Percentiles rank a stretch among this genome's conserved stretches.
Conservation (phyloP, 2,888 invertebrate genomes). For the Rhagophthalmus giganteus region DNA sequence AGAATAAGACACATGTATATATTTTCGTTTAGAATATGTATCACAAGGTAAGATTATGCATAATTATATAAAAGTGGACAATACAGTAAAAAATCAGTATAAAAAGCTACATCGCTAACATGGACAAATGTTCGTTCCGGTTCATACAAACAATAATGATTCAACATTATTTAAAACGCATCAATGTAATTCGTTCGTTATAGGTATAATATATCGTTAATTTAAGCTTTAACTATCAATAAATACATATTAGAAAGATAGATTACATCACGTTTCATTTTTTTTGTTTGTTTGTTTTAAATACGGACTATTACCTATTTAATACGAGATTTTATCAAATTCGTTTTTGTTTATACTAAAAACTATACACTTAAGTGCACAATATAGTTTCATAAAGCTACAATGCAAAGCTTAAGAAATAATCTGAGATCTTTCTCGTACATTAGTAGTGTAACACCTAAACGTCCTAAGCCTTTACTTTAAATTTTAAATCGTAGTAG, state of each 20-base stretch:
- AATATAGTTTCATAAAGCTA: constrained; percentile 24
- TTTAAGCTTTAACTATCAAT: constrained; percentile 16
- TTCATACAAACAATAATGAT: constrained; percentile 15
- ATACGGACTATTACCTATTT: constrained; percentile 12
- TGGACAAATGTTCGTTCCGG: constrained; percentile 43
- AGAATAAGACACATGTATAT: constrained; percentile 28
- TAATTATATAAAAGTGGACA: constrained; percentile 51
- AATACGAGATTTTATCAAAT: background rate
- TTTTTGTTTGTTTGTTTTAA: too few species aligned
- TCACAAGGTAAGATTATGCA: constrained; percentile 54
- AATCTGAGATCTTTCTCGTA: constrained; percentile 9
- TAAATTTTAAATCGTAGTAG: background rate
- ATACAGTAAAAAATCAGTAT: constrained; percentile 51
- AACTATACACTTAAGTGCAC: constrained; percentile 31
- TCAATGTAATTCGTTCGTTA: constrained; percentile 7
- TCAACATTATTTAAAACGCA: constrained; percentile 16
- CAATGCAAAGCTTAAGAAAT: constrained; percentile 25
- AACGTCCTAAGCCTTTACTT: too few species aligned
- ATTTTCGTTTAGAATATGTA: constrained; percentile 53
- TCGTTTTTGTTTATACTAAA: constrained; percentile 19
- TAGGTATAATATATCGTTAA: too few species aligned
- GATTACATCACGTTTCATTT: constrained; percentile 21
- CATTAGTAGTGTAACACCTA: too few species aligned
- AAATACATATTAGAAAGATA: constrained; percentile 14
- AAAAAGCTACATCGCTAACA: constrained; percentile 53